These are phyloP conservation scores for Ctena decussata DNA, from an alignment of 2,888 invertebrate species.

Conservation along the genomic window DNA sequence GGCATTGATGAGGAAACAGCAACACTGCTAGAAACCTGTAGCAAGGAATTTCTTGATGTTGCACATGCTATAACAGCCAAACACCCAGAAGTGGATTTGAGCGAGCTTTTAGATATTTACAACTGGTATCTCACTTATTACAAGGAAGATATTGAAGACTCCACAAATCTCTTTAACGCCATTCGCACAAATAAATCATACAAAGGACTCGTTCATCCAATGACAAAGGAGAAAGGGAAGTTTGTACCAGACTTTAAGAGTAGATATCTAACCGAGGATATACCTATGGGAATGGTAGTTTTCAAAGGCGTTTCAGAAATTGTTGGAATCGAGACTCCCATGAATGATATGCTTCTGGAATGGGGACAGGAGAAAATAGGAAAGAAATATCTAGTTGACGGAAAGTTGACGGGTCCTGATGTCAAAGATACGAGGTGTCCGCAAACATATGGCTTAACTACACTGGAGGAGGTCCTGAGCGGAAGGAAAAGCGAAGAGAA, in stretches of 20 bases:
- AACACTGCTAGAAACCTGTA: constrained; percentile 59
- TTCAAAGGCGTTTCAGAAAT: constrained; percentile 76
- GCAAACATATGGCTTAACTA: constrained; percentile 74
- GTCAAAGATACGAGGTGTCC: constrained; percentile 74
- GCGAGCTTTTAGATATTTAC: constrained; percentile 67
- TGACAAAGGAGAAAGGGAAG: constrained; percentile 54
- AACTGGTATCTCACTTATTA: constrained; percentile 75
- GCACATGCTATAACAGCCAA: constrained; percentile 63
- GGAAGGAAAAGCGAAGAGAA: constrained; percentile 37
- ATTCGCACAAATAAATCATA: constrained; percentile 74
- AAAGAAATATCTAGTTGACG: constrained; percentile 75
- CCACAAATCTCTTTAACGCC: constrained; percentile 63
- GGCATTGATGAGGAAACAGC: constrained; percentile 67
- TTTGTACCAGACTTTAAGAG: constrained; percentile 66
- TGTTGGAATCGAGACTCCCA: constrained; percentile 68
- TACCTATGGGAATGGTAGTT: constrained; percentile 78
- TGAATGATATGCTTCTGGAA: constrained; percentile 69
- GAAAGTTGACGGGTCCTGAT: constrained; percentile 76
- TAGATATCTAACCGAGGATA: constrained; percentile 75
- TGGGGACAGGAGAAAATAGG: constrained; percentile 79
- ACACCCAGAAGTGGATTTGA: constrained; percentile 63
- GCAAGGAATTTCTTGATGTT: constrained; percentile 65
- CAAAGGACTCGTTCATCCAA: constrained; percentile 72
- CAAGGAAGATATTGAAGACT: constrained; percentile 71
- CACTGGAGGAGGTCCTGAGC: constrained; percentile 69